A percentile compares a stretch with the other conserved stretches of the same genome.
phyloP scores from a whole-genome alignment of 2,113 vertebrate genomes.

The Melanocharis versteri region DNA sequence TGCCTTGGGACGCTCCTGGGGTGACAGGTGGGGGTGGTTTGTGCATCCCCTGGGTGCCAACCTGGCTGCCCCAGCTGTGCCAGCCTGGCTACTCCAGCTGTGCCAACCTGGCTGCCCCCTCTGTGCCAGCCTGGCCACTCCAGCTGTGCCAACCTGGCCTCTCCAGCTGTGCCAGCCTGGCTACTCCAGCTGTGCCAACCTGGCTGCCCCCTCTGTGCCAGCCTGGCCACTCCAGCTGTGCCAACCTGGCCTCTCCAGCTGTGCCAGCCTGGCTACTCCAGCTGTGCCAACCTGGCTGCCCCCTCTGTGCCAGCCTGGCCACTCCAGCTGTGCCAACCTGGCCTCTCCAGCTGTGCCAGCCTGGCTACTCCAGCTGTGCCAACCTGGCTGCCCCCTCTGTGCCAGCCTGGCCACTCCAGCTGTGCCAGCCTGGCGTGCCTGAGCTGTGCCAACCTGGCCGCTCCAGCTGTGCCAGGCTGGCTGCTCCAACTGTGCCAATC shows the following conservation, averaged over 20 bases:
- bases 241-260: background rate
- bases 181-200: background rate
- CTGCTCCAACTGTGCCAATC: background rate
- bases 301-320: no score
- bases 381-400: background rate
- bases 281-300: background rate
- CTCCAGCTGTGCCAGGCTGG: background rate
- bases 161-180: background rate
- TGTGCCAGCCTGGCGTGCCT: background rate
- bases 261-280: background rate
- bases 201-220: no score
- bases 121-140: no score
- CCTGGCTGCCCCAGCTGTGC: background rate
- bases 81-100: background rate
- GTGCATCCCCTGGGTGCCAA: background rate
- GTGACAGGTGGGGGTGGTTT: background rate
- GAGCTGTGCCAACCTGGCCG: background rate
- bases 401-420: no score
- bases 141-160: background rate
- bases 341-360: background rate
- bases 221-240: no score
- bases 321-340: background rate
- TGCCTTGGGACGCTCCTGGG: accelerated
- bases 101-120: background rate
- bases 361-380: background rate